Conservation (phyloP, 2,113 vertebrate genomes). For the Halichoeres trimaculatus region DNA sequence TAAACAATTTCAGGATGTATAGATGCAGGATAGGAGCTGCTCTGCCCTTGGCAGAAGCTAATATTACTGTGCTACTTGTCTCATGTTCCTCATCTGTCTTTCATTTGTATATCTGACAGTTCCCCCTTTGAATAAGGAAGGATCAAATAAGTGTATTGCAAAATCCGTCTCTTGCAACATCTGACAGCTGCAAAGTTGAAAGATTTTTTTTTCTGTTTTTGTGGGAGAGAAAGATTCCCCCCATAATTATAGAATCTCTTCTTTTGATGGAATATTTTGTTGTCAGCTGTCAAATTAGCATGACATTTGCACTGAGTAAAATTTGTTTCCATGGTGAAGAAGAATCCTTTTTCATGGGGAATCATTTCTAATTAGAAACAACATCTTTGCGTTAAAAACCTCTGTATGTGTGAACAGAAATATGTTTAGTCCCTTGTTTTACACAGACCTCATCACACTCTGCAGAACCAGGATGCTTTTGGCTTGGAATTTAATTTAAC, state of each 20-base stretch:
- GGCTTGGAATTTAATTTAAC: neutral
- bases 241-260: slow-evolving; percentile 21
- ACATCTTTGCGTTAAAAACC: neutral
- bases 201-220: neutral
- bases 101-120: slow-evolving; percentile 16
- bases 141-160: slow-evolving; percentile 6
- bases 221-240: neutral
- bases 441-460: too few relatives aligned
- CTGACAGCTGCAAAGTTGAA: slow-evolving; percentile 26
- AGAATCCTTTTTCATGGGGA: slow-evolving; percentile 3
- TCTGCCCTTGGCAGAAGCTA: neutral
- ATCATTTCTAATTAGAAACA: neutral
- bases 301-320: slow-evolving; percentile 1
- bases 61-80: neutral
- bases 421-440: neutral
- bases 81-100: slow-evolving; percentile 13
- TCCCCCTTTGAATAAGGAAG: slow-evolving; percentile 12
- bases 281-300: slow-evolving; percentile 38
- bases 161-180: slow-evolving; percentile 37
- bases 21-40: slow-evolving; percentile 1
- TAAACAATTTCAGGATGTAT: slow-evolving; percentile 1
- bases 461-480: neutral
- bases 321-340: neutral
- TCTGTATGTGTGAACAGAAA: neutral
- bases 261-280: slow-evolving; percentile 23